These are phyloP conservation scores for Synanthedon formicaeformis DNA, from an alignment of 2,888 invertebrate genomes.

Conservation along the genomic window DNA sequence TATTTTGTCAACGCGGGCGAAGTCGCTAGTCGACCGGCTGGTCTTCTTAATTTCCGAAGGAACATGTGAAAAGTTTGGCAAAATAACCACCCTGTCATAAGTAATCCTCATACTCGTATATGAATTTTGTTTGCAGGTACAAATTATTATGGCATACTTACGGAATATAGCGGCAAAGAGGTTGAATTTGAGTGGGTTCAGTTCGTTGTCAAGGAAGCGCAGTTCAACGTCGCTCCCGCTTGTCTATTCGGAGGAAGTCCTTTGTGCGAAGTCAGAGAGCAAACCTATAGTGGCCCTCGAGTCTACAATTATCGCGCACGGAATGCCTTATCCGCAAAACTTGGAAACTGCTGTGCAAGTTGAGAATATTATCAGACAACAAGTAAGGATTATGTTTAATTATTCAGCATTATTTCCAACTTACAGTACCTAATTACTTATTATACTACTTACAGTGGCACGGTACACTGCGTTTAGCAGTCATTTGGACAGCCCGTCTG, in stretches of 20 bases:
- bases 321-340: conserved; percentile 96
- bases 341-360: conserved; percentile 85
- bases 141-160: conserved; percentile 35
- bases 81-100: too few relatives aligned
- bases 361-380: conserved; percentile 79
- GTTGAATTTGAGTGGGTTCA: conserved; percentile 17
- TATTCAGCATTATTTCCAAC: background rate
- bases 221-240: conserved; percentile 8
- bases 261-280: conserved; percentile 70
- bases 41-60: too few relatives aligned
- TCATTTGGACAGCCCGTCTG: too few relatives aligned
- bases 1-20: too few relatives aligned
- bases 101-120: too few relatives aligned
- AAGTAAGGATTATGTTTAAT: conserved; percentile 53
- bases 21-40: too few relatives aligned
- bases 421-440: background rate
- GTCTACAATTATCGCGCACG: conserved; percentile 98
- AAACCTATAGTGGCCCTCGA: conserved; percentile 93
- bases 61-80: too few relatives aligned
- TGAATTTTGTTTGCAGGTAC: too few relatives aligned
- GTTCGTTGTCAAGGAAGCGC: conserved; percentile 20
- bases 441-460: too few relatives aligned
- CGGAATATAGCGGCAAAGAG: conserved; percentile 24
- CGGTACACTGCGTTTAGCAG: too few relatives aligned
- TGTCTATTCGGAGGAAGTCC: conserved; percentile 73